Conservation (phyloP, 2,113 vertebrate genomes). For the Hippocampus abdominalis region DNA sequence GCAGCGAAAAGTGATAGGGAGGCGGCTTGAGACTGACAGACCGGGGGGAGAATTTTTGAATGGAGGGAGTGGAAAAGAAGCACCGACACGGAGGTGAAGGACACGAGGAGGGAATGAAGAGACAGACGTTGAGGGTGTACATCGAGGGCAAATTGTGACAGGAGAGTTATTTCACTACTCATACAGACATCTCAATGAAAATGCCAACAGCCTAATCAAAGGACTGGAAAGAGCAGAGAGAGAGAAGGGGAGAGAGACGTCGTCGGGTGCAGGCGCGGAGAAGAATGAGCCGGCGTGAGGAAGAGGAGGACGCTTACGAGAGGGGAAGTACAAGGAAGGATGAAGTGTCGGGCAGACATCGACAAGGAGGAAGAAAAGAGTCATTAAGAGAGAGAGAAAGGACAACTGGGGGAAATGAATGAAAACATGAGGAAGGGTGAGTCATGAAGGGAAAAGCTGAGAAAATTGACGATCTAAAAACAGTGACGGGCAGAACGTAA, state of each 20-base stretch:
- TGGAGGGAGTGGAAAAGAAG: constrained; percentile 23
- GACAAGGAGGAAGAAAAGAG: background rate
- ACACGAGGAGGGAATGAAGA: constrained; percentile 35
- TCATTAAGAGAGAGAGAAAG: constrained; percentile 6
- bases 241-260: constrained; percentile 22
- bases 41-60: constrained; percentile 20
- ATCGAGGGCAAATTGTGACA: constrained; percentile 53
- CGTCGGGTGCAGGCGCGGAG: constrained; percentile 10
- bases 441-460: background rate
- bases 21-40: background rate
- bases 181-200: constrained; percentile 69
- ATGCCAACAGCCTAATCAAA: constrained; percentile 72
- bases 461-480: constrained; percentile 3
- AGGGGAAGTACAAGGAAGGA: constrained; percentile 12
- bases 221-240: constrained; percentile 63
- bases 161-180: constrained; percentile 62
- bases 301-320: constrained; percentile 14
- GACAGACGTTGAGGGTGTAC: constrained; percentile 29
- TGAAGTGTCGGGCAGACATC: constrained; percentile 1
- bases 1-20: background rate
- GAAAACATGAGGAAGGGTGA: background rate
- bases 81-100: constrained; percentile 21
- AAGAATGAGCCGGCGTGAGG: constrained; percentile 9
- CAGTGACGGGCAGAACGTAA: constrained; percentile 1
- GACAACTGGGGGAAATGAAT: constrained; percentile 14